A percentile compares a stretch with the other conserved stretches of the same genome.
These are phyloP conservation scores for Lapara coniferarum DNA, from an alignment of 2,888 invertebrate genomes.

Conservation along the genomic window DNA sequence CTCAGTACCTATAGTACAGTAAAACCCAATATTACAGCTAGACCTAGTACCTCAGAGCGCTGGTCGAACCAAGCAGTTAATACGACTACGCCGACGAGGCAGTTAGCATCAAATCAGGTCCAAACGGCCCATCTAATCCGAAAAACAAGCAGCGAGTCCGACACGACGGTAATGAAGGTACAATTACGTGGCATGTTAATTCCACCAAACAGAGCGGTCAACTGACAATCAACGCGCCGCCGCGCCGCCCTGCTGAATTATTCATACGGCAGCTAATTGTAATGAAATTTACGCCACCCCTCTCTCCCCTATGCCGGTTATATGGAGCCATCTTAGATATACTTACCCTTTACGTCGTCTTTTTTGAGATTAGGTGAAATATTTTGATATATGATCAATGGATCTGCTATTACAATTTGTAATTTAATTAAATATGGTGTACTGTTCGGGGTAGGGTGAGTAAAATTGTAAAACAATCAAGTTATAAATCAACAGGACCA, in stretches of 20 bases:
- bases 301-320: conserved; percentile 35
- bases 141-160: conserved; percentile 6
- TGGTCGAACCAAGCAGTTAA: too few relatives aligned
- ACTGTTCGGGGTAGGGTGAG: too few relatives aligned
- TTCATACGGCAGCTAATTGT: conserved; percentile 80
- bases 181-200: conserved; percentile 63
- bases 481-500: too few relatives aligned
- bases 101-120: neutral
- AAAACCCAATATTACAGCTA: too few relatives aligned
- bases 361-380: neutral
- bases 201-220: conserved; percentile 67
- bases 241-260: conserved; percentile 69
- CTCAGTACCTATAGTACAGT: too few relatives aligned
- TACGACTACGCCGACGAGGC: too few relatives aligned
- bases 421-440: too few relatives aligned
- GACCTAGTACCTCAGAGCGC: too few relatives aligned
- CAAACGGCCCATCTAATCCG: neutral
- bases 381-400: neutral
- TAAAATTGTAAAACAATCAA: too few relatives aligned
- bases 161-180: conserved; percentile 55
- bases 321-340: conserved; percentile 27
- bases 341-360: neutral
- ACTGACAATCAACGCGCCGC: conserved; percentile 74
- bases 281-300: conserved; percentile 78
- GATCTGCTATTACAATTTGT: neutral